phyloP scores from a whole-genome alignment of 2,888 invertebrate genomes.

The Eugnorisma glareosa region DNA sequence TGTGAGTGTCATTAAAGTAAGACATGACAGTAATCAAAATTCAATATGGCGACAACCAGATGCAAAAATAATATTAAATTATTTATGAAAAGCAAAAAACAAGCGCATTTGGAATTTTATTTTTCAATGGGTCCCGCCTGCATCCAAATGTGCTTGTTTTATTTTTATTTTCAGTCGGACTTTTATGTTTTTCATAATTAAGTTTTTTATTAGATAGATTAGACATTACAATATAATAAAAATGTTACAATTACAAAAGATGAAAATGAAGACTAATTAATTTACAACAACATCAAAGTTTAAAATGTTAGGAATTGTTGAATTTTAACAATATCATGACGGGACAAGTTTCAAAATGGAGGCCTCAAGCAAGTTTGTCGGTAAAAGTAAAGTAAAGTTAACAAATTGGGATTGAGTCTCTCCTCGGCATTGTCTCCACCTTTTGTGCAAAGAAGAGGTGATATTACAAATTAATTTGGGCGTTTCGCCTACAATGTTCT shows the following conservation, averaged over 20 bases:
- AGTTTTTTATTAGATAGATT: no score
- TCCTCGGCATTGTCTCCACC: constrained; percentile 52
- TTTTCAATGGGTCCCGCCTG: no score
- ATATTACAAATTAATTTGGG: constrained; percentile 65
- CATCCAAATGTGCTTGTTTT: no score
- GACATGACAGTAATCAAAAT: no score
- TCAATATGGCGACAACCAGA: no score
- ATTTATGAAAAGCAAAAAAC: no score
- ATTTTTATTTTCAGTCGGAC: no score
- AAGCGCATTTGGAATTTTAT: no score
- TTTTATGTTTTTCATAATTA: no score
- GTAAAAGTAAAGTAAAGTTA: constrained; percentile 43
- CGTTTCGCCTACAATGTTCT: constrained; percentile 51
- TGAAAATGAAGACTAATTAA: constrained; percentile 5
- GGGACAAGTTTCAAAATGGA: constrained; percentile 39
- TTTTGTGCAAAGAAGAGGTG: constrained; percentile 54
- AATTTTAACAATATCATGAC: constrained; percentile 27
- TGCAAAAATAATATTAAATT: no score
- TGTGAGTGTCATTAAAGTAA: no score
- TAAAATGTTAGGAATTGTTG: constrained; percentile 1
- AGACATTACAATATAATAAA: no score
- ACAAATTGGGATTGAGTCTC: constrained; percentile 51
- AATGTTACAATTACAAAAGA: constrained; percentile 2
- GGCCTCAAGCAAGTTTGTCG: constrained; percentile 41
- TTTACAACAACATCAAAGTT: not conserved